A percentile compares a stretch with the other conserved stretches of the same genome.
Conservation (phyloP, 2,113 vertebrate genomes). For the Crotalus helleri region DNA sequence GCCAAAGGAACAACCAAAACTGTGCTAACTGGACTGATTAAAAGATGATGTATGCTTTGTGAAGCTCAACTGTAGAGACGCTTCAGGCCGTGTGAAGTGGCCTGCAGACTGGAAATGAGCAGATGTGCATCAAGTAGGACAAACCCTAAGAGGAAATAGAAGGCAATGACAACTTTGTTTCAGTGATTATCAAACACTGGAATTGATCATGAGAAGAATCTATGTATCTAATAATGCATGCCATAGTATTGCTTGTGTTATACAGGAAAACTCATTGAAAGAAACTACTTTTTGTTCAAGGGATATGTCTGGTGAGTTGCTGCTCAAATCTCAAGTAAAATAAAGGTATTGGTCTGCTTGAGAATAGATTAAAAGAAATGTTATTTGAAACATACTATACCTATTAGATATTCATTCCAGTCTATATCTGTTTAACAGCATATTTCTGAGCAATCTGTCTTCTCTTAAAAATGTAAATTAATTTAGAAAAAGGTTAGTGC, state of each 20-base stretch:
- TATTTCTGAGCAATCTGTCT: slow-evolving; percentile 35
- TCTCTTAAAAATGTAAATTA: slow-evolving; percentile 51
- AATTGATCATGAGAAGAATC: background rate
- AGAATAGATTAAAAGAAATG: background rate
- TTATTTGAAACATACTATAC: slow-evolving; percentile 12
- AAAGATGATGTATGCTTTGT: background rate
- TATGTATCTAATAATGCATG: background rate
- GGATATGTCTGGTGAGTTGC: background rate
- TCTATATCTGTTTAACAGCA: slow-evolving; percentile 54
- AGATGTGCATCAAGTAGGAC: background rate
- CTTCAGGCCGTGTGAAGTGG: background rate
- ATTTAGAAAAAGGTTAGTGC: slow-evolving; percentile 43
- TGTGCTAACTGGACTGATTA: background rate
- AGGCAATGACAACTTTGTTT: background rate
- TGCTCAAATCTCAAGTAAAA: background rate
- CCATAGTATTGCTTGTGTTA: background rate
- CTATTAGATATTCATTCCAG: slow-evolving; percentile 22
- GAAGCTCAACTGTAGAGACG: background rate
- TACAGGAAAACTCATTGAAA: background rate
- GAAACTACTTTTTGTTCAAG: background rate
- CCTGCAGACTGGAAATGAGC: background rate
- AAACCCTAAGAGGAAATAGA: background rate
- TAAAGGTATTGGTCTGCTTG: background rate
- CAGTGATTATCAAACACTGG: background rate
- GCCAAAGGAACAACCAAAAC: background rate